Conservation (phyloP, 2,888 invertebrate species). For the Torymus auratus region DNA sequence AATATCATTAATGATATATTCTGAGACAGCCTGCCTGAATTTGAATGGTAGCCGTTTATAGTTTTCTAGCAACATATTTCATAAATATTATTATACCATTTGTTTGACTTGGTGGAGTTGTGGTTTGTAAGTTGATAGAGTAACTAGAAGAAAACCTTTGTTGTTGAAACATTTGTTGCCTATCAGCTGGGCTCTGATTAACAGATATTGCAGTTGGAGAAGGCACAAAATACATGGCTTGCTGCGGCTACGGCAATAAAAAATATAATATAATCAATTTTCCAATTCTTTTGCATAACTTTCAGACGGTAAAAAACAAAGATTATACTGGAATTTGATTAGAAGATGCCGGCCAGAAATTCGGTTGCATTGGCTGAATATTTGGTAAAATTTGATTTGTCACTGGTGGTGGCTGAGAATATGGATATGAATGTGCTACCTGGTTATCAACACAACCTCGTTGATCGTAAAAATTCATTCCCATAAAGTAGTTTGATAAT, state of each 20-base stretch:
- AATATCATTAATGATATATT: background rate
- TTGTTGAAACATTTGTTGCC: slow-evolving; percentile 65
- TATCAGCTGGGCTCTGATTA: slow-evolving; percentile 69
- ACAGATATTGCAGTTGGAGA: slow-evolving; percentile 70
- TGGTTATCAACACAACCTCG: slow-evolving; percentile 68
- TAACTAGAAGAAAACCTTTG: slow-evolving; percentile 71
- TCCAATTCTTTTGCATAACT: background rate
- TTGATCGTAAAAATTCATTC: slow-evolving; percentile 73
- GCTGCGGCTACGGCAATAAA: slow-evolving; percentile 67
- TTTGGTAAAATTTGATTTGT: slow-evolving; percentile 65
- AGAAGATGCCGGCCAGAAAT: slow-evolving; percentile 73
- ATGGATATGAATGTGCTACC: slow-evolving; percentile 68
- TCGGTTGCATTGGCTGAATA: slow-evolving; percentile 66
- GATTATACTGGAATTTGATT: slow-evolving; percentile 67
- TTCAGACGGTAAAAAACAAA: background rate
- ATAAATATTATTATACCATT: slow-evolving; percentile 63
- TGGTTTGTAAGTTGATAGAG: slow-evolving; percentile 71
- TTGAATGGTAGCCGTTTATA: too few relatives aligned
- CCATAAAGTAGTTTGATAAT: slow-evolving; percentile 73
- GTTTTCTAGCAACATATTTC: background rate
- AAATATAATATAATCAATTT: background rate
- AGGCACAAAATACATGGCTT: slow-evolving; percentile 74
- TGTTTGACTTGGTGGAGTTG: slow-evolving; percentile 72
- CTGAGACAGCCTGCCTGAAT: too few relatives aligned
- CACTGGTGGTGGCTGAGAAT: slow-evolving; percentile 66